These are phyloP conservation scores for Platycnemis pennipes DNA, from an alignment of 2,888 invertebrate species.

Conservation along the genomic window DNA sequence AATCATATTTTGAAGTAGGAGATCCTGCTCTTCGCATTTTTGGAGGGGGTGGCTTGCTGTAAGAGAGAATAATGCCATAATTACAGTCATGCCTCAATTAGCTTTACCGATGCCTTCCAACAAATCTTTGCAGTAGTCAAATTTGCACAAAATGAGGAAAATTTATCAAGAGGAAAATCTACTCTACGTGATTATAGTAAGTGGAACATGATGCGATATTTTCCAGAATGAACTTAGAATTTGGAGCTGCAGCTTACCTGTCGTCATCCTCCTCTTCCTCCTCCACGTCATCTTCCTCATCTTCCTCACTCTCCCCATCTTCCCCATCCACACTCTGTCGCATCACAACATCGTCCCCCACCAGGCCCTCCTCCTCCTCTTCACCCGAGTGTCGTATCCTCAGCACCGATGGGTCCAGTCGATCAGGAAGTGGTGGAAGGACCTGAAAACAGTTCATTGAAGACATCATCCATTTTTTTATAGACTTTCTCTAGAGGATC, in stretches of 20 bases:
- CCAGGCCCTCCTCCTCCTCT: slow-evolving; percentile 45
- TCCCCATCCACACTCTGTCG: not conserved
- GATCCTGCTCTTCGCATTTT: slow-evolving; percentile 29
- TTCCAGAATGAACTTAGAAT: too few relatives aligned
- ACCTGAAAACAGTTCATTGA: not conserved
- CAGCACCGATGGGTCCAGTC: slow-evolving; percentile 46
- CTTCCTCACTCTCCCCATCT: slow-evolving; percentile 42
- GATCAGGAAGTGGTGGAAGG: slow-evolving; percentile 42
- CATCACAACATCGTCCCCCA: not conserved
- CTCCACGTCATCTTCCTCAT: slow-evolving; percentile 14
- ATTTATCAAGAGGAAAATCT: too few relatives aligned
- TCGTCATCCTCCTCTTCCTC: slow-evolving; percentile 41
- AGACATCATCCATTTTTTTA: not conserved
- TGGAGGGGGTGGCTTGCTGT: slow-evolving; percentile 51
- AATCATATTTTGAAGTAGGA: slow-evolving; percentile 26
- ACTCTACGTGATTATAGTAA: too few relatives aligned
- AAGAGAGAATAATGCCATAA: not conserved
- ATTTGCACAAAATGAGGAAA: too few relatives aligned
- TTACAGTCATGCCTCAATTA: too few relatives aligned
- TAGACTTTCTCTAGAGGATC: not conserved
- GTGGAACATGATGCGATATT: too few relatives aligned
- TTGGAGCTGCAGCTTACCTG: too few relatives aligned
- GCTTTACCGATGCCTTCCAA: too few relatives aligned
- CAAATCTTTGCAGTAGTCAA: too few relatives aligned
- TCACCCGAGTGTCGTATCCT: slow-evolving; percentile 53